Percentiles rank a stretch among this genome's conserved stretches.
Evolutionary conservation across 2,113 vertebrate genomes (phyloP).

Genomic region (Vulpes vulpes): DNA sequence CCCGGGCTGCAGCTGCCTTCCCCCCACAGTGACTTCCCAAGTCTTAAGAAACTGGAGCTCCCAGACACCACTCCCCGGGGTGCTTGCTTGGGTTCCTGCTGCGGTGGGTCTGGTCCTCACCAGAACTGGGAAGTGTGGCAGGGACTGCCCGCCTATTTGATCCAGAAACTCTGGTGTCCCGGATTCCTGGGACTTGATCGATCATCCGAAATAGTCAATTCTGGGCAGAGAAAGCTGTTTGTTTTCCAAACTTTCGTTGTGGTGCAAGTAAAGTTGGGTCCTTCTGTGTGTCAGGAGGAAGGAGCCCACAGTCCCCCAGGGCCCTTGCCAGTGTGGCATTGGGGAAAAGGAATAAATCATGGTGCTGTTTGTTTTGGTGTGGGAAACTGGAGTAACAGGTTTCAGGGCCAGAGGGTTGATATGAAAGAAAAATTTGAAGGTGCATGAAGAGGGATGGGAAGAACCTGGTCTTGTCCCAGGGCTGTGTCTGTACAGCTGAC

Average conservation of each 20-base stretch:
- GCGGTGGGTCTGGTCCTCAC: not conserved
- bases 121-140: not conserved
- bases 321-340: not conserved
- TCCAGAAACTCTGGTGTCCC: not conserved
- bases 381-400: conserved; percentile 58
- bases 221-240: not conserved
- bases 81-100: not conserved
- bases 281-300: not conserved
- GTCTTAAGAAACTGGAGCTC: not conserved
- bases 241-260: not conserved
- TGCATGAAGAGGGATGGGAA: not conserved
- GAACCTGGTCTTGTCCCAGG: not conserved
- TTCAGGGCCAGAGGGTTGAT: not conserved
- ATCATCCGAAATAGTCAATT: not conserved
- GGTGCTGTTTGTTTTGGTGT: conserved; percentile 69
- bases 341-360: not conserved
- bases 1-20: not conserved
- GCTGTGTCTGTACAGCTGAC: not conserved
- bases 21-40: not conserved
- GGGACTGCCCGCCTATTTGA: not conserved
- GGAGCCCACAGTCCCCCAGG: not conserved
- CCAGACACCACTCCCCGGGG: not conserved
- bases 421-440: not conserved
- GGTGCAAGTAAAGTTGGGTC: not conserved
- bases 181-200: not conserved